phyloP scores from a whole-genome alignment of 37 sponge, comb jelly and placozoan species.

The Tethya wilhelma region DNA sequence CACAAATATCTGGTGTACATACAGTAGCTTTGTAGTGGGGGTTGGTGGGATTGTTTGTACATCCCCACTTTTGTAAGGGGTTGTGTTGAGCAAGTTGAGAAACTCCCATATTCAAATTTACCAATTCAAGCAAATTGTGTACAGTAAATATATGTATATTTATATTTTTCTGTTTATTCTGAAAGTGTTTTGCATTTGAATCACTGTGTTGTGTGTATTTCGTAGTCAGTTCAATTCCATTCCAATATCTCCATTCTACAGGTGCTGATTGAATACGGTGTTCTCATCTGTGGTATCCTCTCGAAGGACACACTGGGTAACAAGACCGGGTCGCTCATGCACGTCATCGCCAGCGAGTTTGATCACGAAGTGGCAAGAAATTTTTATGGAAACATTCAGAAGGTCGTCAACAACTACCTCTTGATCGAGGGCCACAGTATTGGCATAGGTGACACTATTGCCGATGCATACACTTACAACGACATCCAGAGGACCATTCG shows the following conservation, averaged over 20 bases:
- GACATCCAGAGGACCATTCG: conserved; percentile 95
- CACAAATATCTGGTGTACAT: too few relatives aligned
- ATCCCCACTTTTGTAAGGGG: too few relatives aligned
- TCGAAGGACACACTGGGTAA: conserved; percentile 98
- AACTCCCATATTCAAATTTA: background rate
- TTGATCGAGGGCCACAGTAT: conserved; percentile 97
- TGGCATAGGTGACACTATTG: conserved; percentile 99
- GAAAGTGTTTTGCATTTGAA: background rate
- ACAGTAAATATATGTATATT: background rate
- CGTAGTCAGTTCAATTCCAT: background rate
- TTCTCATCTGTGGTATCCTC: conserved; percentile 89
- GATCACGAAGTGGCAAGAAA: conserved; percentile 88
- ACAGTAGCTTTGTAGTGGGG: too few relatives aligned
- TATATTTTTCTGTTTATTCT: background rate
- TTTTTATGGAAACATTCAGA: conserved; percentile 96
- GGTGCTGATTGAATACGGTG: conserved; percentile 97
- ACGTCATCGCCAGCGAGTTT: conserved; percentile 88
- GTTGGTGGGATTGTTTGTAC: too few relatives aligned
- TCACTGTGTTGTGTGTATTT: background rate
- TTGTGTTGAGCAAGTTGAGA: too few relatives aligned
- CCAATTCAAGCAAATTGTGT: background rate
- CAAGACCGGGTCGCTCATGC: conserved; percentile 93
- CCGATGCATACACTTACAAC: conserved; percentile 90
- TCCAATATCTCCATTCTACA: conserved; percentile 16
- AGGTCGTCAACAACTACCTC: conserved; percentile 96